Conservation (phyloP, 2,113 vertebrate genomes). For the Buteo buteo region DNA sequence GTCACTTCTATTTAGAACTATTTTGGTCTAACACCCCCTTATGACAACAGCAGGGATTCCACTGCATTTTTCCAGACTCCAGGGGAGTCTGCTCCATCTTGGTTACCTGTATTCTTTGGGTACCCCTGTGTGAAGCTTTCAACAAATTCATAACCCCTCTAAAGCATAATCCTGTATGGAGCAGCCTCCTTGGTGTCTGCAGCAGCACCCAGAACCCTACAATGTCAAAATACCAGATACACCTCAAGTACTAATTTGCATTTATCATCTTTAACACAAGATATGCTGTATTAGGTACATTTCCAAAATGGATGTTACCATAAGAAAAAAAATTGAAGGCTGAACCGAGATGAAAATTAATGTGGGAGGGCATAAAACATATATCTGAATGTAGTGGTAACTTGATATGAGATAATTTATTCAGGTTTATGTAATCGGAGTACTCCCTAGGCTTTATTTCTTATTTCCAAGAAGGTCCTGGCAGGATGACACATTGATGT, state of each 20-base stretch:
- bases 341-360: background rate
- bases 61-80: no score
- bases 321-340: background rate
- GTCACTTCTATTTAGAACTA: background rate
- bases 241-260: background rate
- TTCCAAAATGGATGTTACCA: background rate
- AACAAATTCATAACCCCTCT: background rate
- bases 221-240: background rate
- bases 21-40: background rate
- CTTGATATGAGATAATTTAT: conserved; percentile 44
- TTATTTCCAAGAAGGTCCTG: conserved; percentile 37
- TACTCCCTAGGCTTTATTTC: conserved; percentile 45
- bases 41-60: no score
- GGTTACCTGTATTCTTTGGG: background rate
- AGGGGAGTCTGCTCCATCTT: background rate
- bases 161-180: background rate
- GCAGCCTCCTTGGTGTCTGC: background rate
- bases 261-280: background rate
- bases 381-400: background rate
- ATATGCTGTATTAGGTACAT: background rate
- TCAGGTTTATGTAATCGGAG: conserved; percentile 24
- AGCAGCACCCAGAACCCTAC: background rate
- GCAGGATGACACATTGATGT: conserved; percentile 29
- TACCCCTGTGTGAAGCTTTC: background rate
- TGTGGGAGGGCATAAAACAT: background rate